phyloP scores from a whole-genome alignment of 2,113 vertebrate genomes.

The Callopanchax toddi region DNA sequence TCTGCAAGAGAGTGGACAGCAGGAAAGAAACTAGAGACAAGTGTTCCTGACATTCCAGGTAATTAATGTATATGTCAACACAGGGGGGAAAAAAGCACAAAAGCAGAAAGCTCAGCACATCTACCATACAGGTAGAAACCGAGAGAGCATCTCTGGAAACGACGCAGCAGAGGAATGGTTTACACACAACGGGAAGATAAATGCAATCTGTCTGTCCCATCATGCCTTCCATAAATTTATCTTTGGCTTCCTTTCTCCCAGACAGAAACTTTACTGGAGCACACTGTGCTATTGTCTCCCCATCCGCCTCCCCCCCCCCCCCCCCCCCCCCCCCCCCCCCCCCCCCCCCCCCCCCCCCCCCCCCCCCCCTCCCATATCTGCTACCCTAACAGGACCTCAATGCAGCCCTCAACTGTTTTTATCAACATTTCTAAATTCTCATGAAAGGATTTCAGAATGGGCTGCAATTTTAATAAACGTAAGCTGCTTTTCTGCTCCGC shows the following conservation, averaged over 20 bases:
- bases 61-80: conserved; percentile 84
- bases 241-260: conserved; percentile 46
- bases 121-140: conserved; percentile 59
- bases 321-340: conserved; percentile 47
- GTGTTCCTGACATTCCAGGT: conserved; percentile 76
- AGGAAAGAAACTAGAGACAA: conserved; percentile 65
- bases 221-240: conserved; percentile 70
- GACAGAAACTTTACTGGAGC: conserved; percentile 68
- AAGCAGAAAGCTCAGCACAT: conserved; percentile 79
- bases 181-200: conserved; percentile 67
- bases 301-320: conserved; percentile 39
- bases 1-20: conserved; percentile 44
- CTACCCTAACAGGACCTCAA: conserved; percentile 50
- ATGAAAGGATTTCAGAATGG: conserved; percentile 68
- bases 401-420: conserved; percentile 47
- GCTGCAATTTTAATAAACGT: conserved; percentile 76
- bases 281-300: conserved; percentile 63
- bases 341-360: no score
- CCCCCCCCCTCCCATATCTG: conserved; percentile 21
- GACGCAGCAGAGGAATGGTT: conserved; percentile 30
- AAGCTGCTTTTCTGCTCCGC: conserved; percentile 79
- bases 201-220: conserved; percentile 74
- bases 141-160: conserved; percentile 17
- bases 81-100: conserved; percentile 62
- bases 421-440: conserved; percentile 68